phyloP scores from a whole-genome alignment of 2,113 vertebrate species.

The Platysteira castanea region DNA sequence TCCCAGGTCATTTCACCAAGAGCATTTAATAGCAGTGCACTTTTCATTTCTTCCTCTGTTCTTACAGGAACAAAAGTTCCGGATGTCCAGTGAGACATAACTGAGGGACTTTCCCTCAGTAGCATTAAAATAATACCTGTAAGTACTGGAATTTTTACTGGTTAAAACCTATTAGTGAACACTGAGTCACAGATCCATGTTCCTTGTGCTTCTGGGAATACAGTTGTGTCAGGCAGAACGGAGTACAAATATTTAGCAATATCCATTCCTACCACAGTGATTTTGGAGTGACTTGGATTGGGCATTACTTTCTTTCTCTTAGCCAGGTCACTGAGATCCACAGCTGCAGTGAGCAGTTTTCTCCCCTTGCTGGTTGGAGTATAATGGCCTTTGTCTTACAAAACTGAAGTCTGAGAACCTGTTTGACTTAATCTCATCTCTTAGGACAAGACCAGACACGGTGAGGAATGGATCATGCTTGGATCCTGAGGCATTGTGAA shows the following conservation, averaged over 20 bases:
- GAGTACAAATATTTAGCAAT: neutral
- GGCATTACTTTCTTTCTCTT: neutral
- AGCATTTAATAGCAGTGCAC: neutral
- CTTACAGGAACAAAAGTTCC: neutral
- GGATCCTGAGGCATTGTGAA: neutral
- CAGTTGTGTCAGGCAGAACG: neutral
- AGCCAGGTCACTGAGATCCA: neutral
- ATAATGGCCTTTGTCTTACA: neutral
- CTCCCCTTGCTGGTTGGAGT: neutral
- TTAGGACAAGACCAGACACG: conserved; percentile 17
- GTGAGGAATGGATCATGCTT: neutral
- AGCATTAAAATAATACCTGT: neutral
- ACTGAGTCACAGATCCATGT: neutral
- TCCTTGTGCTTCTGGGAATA: neutral
- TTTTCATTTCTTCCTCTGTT: neutral
- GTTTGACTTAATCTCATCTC: neutral
- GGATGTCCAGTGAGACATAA: neutral
- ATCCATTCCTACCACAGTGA: neutral
- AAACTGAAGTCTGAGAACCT: neutral
- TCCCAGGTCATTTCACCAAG: neutral
- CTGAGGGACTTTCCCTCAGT: neutral
- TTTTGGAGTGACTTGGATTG: neutral
- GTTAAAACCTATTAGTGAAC: neutral
- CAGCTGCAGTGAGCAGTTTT: neutral
- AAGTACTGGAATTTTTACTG: neutral